A percentile compares a stretch with the other conserved stretches of the same genome.
phyloP scores from a whole-genome alignment of 2,113 vertebrate species.

The Opisthocomus hoazin region DNA sequence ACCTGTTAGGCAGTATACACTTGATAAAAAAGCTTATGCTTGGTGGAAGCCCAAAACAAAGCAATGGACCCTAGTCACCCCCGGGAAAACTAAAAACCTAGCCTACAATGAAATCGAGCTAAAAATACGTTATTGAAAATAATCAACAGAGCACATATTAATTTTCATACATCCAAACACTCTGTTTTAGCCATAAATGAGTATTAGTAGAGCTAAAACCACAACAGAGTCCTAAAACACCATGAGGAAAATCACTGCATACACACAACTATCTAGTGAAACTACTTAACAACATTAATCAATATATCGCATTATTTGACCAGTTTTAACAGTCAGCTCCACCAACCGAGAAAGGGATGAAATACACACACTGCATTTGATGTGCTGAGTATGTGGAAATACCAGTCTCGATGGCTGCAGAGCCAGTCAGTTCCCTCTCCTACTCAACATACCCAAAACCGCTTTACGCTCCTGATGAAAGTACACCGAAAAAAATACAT shows the following conservation, averaged over 20 bases:
- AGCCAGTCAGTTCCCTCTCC: background rate
- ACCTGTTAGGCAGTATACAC: background rate
- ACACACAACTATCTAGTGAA: background rate
- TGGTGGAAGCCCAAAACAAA: background rate
- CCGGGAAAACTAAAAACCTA: background rate
- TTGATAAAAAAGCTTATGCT: background rate
- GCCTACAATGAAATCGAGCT: background rate
- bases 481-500: background rate
- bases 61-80: background rate
- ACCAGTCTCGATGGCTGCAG: background rate
- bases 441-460: background rate
- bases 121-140: background rate
- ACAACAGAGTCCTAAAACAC: background rate
- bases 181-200: background rate
- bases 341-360: background rate
- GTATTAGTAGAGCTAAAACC: background rate
- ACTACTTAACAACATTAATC: background rate
- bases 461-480: background rate
- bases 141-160: background rate
- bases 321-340: background rate
- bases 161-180: background rate
- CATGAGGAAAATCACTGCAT: background rate
- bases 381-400: background rate
- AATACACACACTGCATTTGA: background rate
- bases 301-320: background rate